Base-by-base conservation (phyloP, 2,797 vertebrate genomes). In the Poecile montanus region DNA sequence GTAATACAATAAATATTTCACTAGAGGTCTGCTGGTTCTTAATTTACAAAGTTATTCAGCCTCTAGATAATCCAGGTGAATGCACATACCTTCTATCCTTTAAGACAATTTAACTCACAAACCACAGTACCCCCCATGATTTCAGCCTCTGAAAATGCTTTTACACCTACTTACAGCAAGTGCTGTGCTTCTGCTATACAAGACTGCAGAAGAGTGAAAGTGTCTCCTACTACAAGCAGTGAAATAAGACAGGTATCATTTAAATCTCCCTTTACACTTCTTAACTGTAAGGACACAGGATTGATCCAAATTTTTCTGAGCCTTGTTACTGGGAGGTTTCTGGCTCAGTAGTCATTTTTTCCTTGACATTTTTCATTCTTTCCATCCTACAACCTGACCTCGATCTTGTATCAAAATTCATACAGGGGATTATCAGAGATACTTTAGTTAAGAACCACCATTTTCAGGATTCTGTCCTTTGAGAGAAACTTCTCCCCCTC, bases 1-100 rank as follows among this genome's bases (percentile, higher is more conserved):
- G 61, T 85, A 83, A 88, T 27, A 40, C 10, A 10, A 79, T 60
- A 34, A 85, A 71, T 50, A 88, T 77, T 89, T 61, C 61, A 80
- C 58, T 34, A 57, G 14, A 47, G 4, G 12, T 74, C 29, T 63
- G 25, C 18, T 65, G 56, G 68, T 75, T 85, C 36, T 67, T 66
- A 90, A 61, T 11, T 61, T 75, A 62, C 23, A 50, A 73, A 72
- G 67, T 79, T 79, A 40, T 48, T 73, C 48, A 91, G 48, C 25
- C 32, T 79, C 21, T 34, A 45, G 12, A 30, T 42, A 76, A 86
- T 56, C 5, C 44, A 68, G 25, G 13, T 74, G 32, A 65, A 25
- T 32, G 32, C 3, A 23, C 3, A 1, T 11, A 51, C 13, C 32
- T 54, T 38, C 15, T 12, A 61, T 9, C 29, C 20, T 30, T 53